Base-by-base conservation (phyloP, 92 coral and sea anemone genomes). In the Porites lobata region DNA sequence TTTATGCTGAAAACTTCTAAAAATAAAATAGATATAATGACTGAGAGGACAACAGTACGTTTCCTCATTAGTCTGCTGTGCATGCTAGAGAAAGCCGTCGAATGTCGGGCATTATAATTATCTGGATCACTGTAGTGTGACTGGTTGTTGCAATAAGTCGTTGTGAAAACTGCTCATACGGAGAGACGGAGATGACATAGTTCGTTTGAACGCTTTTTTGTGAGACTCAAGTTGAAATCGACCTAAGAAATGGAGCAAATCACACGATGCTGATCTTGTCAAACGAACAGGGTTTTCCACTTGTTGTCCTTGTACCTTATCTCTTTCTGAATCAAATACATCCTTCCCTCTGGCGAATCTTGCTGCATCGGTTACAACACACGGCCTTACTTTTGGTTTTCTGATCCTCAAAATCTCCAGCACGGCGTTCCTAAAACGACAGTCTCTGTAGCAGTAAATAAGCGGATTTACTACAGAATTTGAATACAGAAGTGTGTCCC, bases 231-330 rank as follows among this genome's bases (percentile, higher is more conserved):
- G 54, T 38, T 43, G 54, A 11, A 18, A 52, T 20, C 74, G 15
- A 13, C 43, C 54, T 38, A 50, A 7, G 50, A 71, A 8, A 21
- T 15, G 3, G 13, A 10, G 26, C 47, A 43, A 56, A 71, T 71
- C 76, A 14, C 76, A 71, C 11, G 76, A 71, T 14, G 58, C 57
- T 71, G 76, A 18, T 71, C 58, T 38, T 71, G 22, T 71, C 57
- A 47, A 17, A 17, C 19, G 22, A 10, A 50, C n/a, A 43, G 24
- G 54, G 17, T 43, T 71, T 50, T 17, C 57, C 8, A 15, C 54
- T 1, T 71, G 14, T 43, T 15, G 21, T 17, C 14, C 54, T 5
- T 71, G 54, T 2, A 15, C 54, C n/a, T 15, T 56, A 71, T 43
- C 58, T 47, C 47, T 10, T 56, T 14, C 54, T 47, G 56, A 14